These are phyloP conservation scores for Drosophila dunni DNA, from an alignment of 1,140 invertebrate species.

Conservation along the genomic window DNA sequence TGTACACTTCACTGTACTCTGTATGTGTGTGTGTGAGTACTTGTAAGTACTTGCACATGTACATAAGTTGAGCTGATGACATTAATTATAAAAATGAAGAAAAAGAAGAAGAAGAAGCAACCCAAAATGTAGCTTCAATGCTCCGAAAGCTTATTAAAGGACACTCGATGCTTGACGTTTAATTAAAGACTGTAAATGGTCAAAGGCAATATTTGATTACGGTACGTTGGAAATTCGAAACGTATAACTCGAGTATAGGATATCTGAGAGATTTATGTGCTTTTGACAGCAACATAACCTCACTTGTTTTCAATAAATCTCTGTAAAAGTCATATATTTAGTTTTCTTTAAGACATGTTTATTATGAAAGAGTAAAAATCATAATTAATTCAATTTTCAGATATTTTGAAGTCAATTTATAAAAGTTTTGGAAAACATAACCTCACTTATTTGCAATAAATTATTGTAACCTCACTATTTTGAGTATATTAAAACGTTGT, in stretches of 20 bases:
- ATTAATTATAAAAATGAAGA: conserved; percentile 36
- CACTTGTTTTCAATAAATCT: neutral
- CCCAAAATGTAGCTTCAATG: conserved; percentile 11
- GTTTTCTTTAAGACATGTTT: too few species aligned
- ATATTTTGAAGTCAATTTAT: too few species aligned
- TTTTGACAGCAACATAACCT: neutral
- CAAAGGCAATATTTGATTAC: conserved; percentile 19
- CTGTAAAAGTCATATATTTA: too few species aligned
- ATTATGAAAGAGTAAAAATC: too few species aligned
- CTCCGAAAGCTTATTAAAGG: conserved; percentile 29
- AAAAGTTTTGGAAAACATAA: too few species aligned
- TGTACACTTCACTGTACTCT: neutral
- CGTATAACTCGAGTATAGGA: neutral
- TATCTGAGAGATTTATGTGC: neutral
- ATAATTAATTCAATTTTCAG: too few species aligned
- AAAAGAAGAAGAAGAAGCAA: conserved; percentile 20
- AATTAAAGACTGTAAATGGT: conserved; percentile 24
- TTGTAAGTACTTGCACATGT: conserved; percentile 34
- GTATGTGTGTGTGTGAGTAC: conserved; percentile 8
- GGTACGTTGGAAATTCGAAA: neutral
- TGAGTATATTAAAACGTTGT: too few species aligned
- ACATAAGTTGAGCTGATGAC: conserved; percentile 39
- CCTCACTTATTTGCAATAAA: too few species aligned
- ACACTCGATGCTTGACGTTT: conserved; percentile 23
- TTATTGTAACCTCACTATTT: too few species aligned